Evolutionary conservation across 2,888 invertebrate genomes (phyloP), one percentile per base, ranked within the genome.

Genomic region (Thelaira solivaga): DNA sequence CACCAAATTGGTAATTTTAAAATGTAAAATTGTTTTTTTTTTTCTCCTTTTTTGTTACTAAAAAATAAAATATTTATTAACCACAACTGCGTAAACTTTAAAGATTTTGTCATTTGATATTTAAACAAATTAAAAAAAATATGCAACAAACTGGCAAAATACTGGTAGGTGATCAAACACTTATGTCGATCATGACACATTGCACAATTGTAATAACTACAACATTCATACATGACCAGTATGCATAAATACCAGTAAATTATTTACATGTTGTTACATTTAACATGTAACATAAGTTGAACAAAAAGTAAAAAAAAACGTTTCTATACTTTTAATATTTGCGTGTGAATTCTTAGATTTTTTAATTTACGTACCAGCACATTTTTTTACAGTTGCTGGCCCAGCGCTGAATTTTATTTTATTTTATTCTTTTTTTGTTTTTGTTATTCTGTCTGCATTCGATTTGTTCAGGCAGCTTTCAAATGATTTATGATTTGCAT

Each of bases 401-500:
- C n/a, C n/a, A n/a, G n/a, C n/a, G n/a, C n/a, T n/a, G n/a, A n/a
- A n/a, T n/a, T n/a, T n/a, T n/a, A n/a, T n/a, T n/a, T n/a, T n/a
- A n/a, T n/a, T n/a, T n/a, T n/a, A n/a, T n/a, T n/a, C n/a, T n/a
- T n/a, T n/a, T n/a, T n/a, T n/a, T n/a, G n/a, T n/a, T n/a, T n/a
- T n/a, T n/a, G n/a, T n/a, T n/a, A n/a, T n/a, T n/a, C n/a, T n/a
- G n/a, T n/a, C n/a, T n/a, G n/a, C n/a, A 39, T 47, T 8, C 59
- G 24, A 16, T 62, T 22, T 8, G 34, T 53, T 45, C 26, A 24
- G 49, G 34, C 61, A 45, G 55, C 31, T 45, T 61, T 61, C 36
- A 53, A 75, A 75, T 68, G 74, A 75, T 75, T 75, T 75, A 75
- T 68, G 61, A 68, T 75, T 36, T 53, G 45, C 67, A 75, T 31